These are phyloP conservation scores for Chelidonichthys spinosus DNA, from an alignment of 2,797 vertebrate genomes.

Conservation along the genomic window DNA sequence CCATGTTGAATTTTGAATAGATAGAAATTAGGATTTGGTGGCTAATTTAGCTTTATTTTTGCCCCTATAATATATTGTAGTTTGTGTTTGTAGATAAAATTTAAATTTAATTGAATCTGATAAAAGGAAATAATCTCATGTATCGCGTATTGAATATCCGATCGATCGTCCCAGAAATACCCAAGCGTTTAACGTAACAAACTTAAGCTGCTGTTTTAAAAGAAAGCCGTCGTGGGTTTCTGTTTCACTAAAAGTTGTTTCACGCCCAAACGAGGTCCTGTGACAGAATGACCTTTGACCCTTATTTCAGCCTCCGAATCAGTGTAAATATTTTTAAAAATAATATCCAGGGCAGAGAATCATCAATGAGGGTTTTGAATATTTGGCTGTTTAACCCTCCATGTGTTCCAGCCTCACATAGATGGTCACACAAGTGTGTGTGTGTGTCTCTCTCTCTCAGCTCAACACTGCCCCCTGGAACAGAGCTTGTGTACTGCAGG, in stretches of 20 bases:
- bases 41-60: background rate
- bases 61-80: background rate
- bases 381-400: slow-evolving; percentile 46
- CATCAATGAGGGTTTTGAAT: slow-evolving; percentile 42
- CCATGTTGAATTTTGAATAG: slow-evolving; percentile 1
- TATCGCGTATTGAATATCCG: background rate
- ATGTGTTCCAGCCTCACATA: slow-evolving; percentile 36
- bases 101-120: background rate
- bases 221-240: slow-evolving; percentile 2
- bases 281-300: slow-evolving; percentile 23
- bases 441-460: slow-evolving; percentile 69
- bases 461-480: slow-evolving; percentile 87
- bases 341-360: slow-evolving; percentile 12
- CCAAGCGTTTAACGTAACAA: slow-evolving; percentile 6
- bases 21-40: slow-evolving; percentile 28
- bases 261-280: slow-evolving; percentile 1
- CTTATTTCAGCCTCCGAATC: slow-evolving; percentile 35
- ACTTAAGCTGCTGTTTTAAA: background rate
- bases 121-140: background rate
- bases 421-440: slow-evolving; percentile 16
- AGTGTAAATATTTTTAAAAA: slow-evolving; percentile 3
- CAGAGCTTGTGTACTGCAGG: slow-evolving; percentile 60
- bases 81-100: slow-evolving; percentile 7
- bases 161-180: background rate
- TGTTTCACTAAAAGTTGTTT: slow-evolving; percentile 12